Conservation (phyloP, 2,888 invertebrate genomes). For the Neoitamus cyanurus region DNA sequence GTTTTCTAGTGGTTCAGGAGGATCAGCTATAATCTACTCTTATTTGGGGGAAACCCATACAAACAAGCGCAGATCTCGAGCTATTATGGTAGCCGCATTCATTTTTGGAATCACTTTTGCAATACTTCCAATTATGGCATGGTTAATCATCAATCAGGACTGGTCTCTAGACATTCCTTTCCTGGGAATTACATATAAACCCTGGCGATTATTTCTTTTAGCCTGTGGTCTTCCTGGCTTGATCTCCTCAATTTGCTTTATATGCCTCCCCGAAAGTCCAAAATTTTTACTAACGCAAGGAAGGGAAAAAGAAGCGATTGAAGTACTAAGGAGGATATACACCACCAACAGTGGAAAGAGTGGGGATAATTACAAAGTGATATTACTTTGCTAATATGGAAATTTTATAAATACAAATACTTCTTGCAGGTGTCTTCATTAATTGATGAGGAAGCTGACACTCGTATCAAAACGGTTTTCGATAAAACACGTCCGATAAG, state of each 20-base stretch:
- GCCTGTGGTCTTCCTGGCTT: constrained; percentile 60
- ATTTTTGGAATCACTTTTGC: constrained; percentile 61
- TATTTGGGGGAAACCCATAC: constrained; percentile 69
- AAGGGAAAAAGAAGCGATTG: constrained; percentile 57
- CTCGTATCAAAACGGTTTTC: background rate
- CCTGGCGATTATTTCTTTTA: constrained; percentile 62
- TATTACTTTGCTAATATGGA: background rate
- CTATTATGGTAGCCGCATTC: constrained; percentile 61
- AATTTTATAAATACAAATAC: background rate
- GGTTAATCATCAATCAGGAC: constrained; percentile 60
- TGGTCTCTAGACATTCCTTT: constrained; percentile 58
- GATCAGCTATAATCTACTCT: constrained; percentile 68
- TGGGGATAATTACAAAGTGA: constrained; percentile 27
- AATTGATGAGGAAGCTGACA: background rate
- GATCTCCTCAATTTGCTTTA: constrained; percentile 57
- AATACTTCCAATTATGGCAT: constrained; percentile 60
- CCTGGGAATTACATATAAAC: constrained; percentile 59
- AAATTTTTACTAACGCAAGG: constrained; percentile 60
- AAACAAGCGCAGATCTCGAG: constrained; percentile 65
- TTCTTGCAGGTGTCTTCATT: background rate
- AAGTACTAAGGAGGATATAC: constrained; percentile 58
- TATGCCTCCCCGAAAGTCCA: constrained; percentile 62
- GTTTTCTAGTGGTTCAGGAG: constrained; percentile 62
- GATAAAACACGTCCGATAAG: background rate
- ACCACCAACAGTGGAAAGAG: constrained; percentile 56